Evolutionary conservation across 2,797 vertebrate species (phyloP).

Genomic region (Phalloptychus januarius): DNA sequence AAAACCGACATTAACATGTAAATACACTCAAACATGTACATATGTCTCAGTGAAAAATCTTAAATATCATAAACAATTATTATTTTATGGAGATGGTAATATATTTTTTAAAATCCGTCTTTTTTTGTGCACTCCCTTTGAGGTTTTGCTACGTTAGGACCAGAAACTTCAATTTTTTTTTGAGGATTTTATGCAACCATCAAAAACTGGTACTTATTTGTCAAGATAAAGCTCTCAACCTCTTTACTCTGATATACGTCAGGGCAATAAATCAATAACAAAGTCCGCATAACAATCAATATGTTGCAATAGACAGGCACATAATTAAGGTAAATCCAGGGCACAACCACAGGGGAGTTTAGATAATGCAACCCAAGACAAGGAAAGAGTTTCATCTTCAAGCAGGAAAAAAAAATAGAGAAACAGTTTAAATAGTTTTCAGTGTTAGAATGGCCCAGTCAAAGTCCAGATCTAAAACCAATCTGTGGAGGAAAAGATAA

Average conservation of each 20-base stretch:
- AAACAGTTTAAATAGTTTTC: not conserved
- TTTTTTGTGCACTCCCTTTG: not conserved
- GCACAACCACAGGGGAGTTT: not conserved
- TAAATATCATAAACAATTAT: conserved; percentile 39
- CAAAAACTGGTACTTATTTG: not conserved
- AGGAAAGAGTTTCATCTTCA: not conserved
- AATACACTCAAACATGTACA: conserved; percentile 18
- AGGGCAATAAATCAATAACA: too few species aligned
- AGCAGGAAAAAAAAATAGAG: not conserved
- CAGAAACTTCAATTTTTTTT: not conserved
- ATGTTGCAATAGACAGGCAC: not conserved
- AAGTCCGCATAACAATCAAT: too few species aligned
- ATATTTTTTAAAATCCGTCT: conserved; percentile 43
- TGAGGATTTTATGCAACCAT: not conserved
- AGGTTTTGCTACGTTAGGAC: not conserved
- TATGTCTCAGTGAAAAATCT: conserved; percentile 28
- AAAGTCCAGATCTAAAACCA: not conserved
- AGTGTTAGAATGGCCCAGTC: not conserved
- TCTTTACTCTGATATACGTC: too few species aligned
- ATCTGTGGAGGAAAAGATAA: not conserved
- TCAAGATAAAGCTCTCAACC: not conserved
- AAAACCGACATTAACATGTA: conserved; percentile 28
- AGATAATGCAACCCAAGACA: not conserved
- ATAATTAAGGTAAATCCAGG: not conserved
- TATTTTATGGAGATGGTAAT: conserved; percentile 50